A percentile compares a stretch with the other conserved stretches of the same genome.
phyloP scores from a whole-genome alignment of 1,140 invertebrate species.

The Bombus waltoni region DNA sequence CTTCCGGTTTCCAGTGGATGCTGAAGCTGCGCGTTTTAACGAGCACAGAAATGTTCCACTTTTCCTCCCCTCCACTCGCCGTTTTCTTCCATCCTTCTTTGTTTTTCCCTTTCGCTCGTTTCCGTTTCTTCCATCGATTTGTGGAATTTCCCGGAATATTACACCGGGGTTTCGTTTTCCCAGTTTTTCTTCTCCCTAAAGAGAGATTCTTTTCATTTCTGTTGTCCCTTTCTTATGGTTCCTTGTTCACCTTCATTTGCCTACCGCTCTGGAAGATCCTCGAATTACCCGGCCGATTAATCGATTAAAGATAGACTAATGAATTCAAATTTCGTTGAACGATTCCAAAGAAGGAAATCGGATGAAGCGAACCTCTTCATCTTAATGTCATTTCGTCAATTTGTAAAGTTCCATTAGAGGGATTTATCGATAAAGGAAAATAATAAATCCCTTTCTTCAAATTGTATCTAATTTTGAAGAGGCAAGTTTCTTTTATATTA shows the following conservation, averaged over 20 bases:
- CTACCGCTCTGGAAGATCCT: constrained; percentile 4
- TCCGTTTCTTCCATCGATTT: constrained; percentile 50
- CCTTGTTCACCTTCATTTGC: constrained; percentile 38
- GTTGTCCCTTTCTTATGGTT: constrained; percentile 30
- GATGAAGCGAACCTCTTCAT: not conserved
- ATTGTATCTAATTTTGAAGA: not conserved
- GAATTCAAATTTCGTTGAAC: constrained; percentile 28
- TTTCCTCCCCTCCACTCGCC: constrained; percentile 16
- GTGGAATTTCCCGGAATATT: constrained; percentile 46
- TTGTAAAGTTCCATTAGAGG: not conserved
- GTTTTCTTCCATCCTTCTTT: constrained; percentile 29
- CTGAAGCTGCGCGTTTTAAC: constrained; percentile 57
- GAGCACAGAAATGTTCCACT: constrained; percentile 55
- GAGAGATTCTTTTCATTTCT: constrained; percentile 44
- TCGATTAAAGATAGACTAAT: constrained; percentile 38
- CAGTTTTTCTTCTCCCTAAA: constrained; percentile 44
- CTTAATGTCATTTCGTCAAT: constrained; percentile 22
- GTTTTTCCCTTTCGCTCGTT: constrained; percentile 52
- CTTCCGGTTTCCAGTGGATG: constrained; percentile 45
- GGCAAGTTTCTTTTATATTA: no score
- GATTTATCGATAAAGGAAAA: not conserved
- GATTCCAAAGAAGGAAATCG: constrained; percentile 20
- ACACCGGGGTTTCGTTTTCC: constrained; percentile 43
- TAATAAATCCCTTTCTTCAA: not conserved
- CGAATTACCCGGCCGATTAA: constrained; percentile 42